These are phyloP conservation scores for Fissipunctia ypsillon DNA, from an alignment of 2,888 invertebrate genomes.

Conservation along the genomic window DNA sequence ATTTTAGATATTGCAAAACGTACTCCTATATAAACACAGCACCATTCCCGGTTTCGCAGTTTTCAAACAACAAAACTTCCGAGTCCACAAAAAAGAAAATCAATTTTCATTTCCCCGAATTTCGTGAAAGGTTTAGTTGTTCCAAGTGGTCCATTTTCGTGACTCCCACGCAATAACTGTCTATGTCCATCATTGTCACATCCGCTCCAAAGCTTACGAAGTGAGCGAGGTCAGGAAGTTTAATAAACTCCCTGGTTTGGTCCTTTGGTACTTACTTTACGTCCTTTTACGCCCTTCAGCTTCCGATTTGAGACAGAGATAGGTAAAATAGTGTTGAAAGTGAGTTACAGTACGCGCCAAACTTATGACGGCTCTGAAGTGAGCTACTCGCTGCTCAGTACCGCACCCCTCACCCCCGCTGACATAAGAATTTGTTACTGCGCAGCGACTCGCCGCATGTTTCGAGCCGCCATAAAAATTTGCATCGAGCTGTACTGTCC, in stretches of 20 bases:
- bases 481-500: too few relatives aligned
- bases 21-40: neutral
- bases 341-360: too few relatives aligned
- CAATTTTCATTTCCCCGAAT: conserved; percentile 37
- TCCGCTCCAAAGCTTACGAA: conserved; percentile 43
- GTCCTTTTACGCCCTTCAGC: conserved; percentile 1
- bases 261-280: neutral
- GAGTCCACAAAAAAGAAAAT: conserved; percentile 29
- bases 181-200: conserved; percentile 43
- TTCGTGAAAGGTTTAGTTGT: conserved; percentile 50
- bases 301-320: neutral
- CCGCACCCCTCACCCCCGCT: too few relatives aligned
- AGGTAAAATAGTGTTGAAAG: neutral
- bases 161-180: conserved; percentile 49
- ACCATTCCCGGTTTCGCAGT: conserved; percentile 5
- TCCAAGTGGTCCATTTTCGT: conserved; percentile 45
- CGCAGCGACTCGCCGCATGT: too few relatives aligned
- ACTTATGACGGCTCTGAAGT: too few relatives aligned
- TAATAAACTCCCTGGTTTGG: conserved; percentile 16
- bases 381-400: too few relatives aligned
- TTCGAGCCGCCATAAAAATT: too few relatives aligned
- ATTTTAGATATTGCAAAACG: too few relatives aligned
- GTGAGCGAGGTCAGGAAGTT: conserved; percentile 45
- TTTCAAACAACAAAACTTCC: conserved; percentile 7
- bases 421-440: too few relatives aligned